phyloP scores from a whole-genome alignment of 2,888 invertebrate species.

The Pegoplata infirma region DNA sequence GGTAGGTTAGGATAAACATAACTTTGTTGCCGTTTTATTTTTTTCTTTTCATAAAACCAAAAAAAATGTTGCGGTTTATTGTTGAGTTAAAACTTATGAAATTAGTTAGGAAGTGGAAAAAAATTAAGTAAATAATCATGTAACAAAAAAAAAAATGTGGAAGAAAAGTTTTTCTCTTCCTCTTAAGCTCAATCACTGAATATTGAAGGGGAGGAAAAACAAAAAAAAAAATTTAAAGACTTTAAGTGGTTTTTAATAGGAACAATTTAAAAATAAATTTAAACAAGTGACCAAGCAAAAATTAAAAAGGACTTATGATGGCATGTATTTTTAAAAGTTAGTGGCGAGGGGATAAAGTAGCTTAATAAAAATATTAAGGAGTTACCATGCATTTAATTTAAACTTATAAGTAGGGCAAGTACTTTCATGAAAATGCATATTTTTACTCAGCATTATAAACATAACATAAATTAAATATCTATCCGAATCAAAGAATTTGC shows the following conservation, averaged over 20 bases:
- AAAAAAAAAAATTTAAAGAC: neutral
- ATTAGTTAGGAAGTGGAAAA: slow-evolving; percentile 5
- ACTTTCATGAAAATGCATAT: no score
- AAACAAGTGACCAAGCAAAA: neutral
- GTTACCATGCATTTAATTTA: no score
- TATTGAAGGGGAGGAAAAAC: neutral
- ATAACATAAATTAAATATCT: no score
- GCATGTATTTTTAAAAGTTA: no score
- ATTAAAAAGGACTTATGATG: no score
- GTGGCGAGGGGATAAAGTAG: no score
- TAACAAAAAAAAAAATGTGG: neutral
- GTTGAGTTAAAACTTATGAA: slow-evolving; percentile 8
- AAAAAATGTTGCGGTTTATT: slow-evolving; percentile 11
- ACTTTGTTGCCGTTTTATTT: neutral
- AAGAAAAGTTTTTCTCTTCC: slow-evolving; percentile 1
- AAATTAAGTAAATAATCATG: slow-evolving; percentile 16
- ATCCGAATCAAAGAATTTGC: no score
- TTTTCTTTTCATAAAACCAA: neutral
- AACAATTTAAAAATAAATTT: neutral
- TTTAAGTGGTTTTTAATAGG: neutral
- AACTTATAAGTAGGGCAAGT: no score
- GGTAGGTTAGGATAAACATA: neutral
- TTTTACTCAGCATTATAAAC: no score
- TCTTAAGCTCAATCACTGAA: neutral
- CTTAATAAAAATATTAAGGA: no score